Conservation (phyloP, 2,113 vertebrate genomes). For the Crotalus viridis region DNA sequence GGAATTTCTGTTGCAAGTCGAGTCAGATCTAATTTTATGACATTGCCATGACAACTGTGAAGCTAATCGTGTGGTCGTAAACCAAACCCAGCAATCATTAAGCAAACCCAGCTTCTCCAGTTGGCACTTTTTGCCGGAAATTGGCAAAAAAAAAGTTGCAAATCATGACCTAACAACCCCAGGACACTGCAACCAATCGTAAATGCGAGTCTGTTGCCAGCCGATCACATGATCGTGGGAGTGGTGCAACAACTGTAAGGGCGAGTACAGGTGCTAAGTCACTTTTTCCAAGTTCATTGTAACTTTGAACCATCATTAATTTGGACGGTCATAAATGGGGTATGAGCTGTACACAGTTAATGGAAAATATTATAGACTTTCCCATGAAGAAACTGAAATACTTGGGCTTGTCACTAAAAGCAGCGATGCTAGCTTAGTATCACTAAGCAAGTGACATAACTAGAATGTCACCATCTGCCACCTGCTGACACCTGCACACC, state of each 20-base stretch:
- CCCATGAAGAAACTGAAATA: no score
- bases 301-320: not conserved
- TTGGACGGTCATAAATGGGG: not conserved
- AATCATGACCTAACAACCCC: not conserved
- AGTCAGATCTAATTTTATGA: not conserved
- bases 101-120: not conserved
- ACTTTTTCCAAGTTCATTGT: not conserved
- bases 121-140: not conserved
- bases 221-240: not conserved
- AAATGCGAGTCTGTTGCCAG: not conserved
- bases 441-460: no score
- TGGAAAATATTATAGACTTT: not conserved
- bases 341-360: not conserved
- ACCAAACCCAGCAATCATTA: not conserved
- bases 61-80: not conserved
- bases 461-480: not conserved
- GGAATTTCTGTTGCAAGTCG: not conserved
- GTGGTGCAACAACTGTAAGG: no score
- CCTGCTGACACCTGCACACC: not conserved
- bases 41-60: not conserved
- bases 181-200: not conserved
- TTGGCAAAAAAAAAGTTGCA: not conserved
- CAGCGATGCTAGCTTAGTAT: not conserved
- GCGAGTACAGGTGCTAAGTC: not conserved
- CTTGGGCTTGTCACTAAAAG: not conserved